A percentile compares a stretch with the other conserved stretches of the same genome.
phyloP scores from a whole-genome alignment of 2,797 vertebrate species.

The Sebastes elongatus region DNA sequence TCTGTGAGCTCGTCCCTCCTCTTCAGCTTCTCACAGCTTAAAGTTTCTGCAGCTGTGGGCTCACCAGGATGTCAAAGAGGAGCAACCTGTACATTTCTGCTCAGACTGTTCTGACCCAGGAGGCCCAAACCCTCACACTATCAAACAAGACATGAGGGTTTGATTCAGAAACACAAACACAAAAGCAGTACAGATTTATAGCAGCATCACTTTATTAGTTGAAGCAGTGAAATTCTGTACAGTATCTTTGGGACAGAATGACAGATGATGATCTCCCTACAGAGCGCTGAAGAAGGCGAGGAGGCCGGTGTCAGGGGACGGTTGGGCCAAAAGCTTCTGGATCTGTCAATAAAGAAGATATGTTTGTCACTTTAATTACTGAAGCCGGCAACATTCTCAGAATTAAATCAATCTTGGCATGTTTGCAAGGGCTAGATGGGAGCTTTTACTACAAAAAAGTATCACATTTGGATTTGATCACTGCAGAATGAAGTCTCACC shows the following conservation, averaged over 20 bases:
- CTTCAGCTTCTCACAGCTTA: constrained; percentile 18
- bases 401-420: not conserved
- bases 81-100: not conserved
- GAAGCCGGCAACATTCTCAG: not conserved
- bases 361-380: not conserved
- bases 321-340: constrained; percentile 82
- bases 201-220: constrained; percentile 63
- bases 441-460: not conserved
- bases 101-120: not conserved
- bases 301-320: constrained; percentile 83
- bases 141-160: not conserved
- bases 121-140: not conserved
- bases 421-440: not conserved
- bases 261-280: constrained; percentile 51
- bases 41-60: not conserved
- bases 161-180: not conserved
- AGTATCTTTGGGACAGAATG: not conserved
- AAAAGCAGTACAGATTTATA: constrained; percentile 13
- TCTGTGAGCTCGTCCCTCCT: constrained; percentile 52
- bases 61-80: too few relatives aligned
- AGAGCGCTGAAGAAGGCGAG: constrained; percentile 80
- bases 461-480: not conserved
- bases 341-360: constrained; percentile 57
- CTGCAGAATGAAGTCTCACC: not conserved
- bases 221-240: constrained; percentile 1